A percentile compares a stretch with the other conserved stretches of the same genome.
Evolutionary conservation across 2,113 vertebrate genomes (phyloP).

Genomic region (Butorides virescens): DNA sequence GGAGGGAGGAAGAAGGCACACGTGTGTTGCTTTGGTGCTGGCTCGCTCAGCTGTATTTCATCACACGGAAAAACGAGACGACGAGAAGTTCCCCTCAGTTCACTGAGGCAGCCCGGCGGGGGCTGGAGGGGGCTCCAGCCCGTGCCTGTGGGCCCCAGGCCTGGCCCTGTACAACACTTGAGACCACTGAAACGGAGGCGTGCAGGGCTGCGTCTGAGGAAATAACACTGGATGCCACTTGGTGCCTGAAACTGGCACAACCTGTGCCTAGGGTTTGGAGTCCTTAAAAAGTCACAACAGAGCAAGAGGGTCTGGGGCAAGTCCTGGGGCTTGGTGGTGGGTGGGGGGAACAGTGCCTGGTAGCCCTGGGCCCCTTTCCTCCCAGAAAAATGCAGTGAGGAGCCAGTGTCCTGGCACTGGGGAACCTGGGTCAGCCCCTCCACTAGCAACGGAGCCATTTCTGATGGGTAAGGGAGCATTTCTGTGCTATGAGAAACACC

Average conservation of each 20-base stretch:
- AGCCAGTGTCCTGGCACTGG: neutral
- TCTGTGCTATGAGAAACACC: neutral
- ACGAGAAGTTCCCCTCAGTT: neutral
- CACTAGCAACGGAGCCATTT: neutral
- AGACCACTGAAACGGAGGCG: neutral
- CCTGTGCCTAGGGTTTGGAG: neutral
- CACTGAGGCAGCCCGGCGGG: neutral
- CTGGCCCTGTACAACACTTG: slow-evolving; percentile 24
- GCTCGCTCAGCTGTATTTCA: slow-evolving; percentile 45
- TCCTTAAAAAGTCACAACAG: neutral
- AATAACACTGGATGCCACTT: neutral
- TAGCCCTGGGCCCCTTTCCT: neutral
- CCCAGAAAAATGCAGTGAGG: neutral
- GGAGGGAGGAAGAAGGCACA: neutral
- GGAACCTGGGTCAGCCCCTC: neutral
- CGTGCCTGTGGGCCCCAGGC: neutral
- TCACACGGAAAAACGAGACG: neutral
- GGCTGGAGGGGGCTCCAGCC: neutral
- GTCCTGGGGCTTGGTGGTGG: neutral
- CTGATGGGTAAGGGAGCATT: neutral
- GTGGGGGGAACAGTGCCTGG: fast-evolving
- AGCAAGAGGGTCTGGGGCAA: neutral
- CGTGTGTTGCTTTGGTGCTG: neutral
- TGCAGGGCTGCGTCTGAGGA: slow-evolving; percentile 5
- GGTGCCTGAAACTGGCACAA: neutral